These are phyloP conservation scores for Hoplodrina ambigua DNA, from an alignment of 2,888 invertebrate genomes.

Conservation along the genomic window DNA sequence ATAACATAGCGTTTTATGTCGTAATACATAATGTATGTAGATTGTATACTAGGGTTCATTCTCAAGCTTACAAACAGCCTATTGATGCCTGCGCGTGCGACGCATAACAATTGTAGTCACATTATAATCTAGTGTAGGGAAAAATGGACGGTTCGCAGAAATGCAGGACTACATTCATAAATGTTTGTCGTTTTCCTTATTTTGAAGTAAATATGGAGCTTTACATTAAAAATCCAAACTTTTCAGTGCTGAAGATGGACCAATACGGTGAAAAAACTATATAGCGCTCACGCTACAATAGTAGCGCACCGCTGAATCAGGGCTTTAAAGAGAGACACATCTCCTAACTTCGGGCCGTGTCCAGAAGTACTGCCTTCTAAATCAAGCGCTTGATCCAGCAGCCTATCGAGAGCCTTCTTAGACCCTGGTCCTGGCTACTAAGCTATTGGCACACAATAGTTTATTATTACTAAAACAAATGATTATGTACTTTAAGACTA, in stretches of 20 bases:
- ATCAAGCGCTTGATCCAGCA: too few relatives aligned
- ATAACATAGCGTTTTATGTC: conserved; percentile 31
- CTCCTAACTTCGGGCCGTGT: too few relatives aligned
- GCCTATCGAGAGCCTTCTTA: too few relatives aligned
- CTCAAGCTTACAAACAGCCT: conserved; percentile 44
- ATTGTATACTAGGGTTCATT: conserved; percentile 38
- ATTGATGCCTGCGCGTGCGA: conserved; percentile 49
- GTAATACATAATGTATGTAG: conserved; percentile 42
- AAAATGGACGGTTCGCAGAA: conserved; percentile 58
- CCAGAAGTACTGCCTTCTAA: too few relatives aligned
- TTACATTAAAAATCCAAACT: not conserved
- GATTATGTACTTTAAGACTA: not conserved
- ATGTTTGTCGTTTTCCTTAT: conserved; percentile 59
- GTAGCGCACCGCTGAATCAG: too few relatives aligned
- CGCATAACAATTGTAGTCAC: conserved; percentile 37
- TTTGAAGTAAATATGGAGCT: not conserved
- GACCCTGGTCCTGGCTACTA: too few relatives aligned
- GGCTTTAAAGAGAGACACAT: too few relatives aligned
- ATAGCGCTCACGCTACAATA: too few relatives aligned
- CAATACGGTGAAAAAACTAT: too few relatives aligned
- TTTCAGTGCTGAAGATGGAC: not conserved
- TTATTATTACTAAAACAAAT: not conserved
- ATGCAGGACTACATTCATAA: conserved; percentile 32
- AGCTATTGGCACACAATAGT: too few relatives aligned
- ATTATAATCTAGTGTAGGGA: conserved; percentile 53